Percentiles rank a stretch among this genome's conserved stretches.
Conservation (phyloP, 2,113 vertebrate genomes). For the Siphamia tubifer region DNA sequence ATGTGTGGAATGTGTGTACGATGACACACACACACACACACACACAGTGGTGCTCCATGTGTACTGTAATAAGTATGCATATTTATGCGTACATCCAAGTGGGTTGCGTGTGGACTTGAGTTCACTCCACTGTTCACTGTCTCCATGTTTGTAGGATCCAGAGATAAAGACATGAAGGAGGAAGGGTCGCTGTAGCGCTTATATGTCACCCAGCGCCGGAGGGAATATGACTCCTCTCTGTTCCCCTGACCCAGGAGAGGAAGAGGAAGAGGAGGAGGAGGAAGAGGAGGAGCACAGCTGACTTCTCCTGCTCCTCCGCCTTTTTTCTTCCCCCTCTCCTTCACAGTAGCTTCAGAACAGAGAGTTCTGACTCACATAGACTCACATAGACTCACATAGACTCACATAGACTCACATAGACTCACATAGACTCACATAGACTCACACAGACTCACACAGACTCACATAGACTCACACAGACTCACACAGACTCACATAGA, state of each 20-base stretch:
- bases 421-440: too few species aligned
- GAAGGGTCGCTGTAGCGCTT: slow-evolving; percentile 40
- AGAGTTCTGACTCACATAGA: too few species aligned
- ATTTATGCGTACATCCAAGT: slow-evolving; percentile 42
- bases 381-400: too few species aligned
- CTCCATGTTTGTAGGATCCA: slow-evolving; percentile 35
- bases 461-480: too few species aligned
- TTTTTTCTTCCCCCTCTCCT: slow-evolving; percentile 52
- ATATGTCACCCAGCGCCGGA: slow-evolving; percentile 66
- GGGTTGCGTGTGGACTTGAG: slow-evolving; percentile 19
- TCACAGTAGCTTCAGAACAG: slow-evolving; percentile 58
- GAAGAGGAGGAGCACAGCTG: slow-evolving; percentile 46
- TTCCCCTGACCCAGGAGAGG: slow-evolving; percentile 43
- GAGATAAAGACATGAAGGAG: slow-evolving; percentile 52
- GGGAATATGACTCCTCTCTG: slow-evolving; percentile 61
- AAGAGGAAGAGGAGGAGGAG: slow-evolving; percentile 49
- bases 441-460: too few species aligned
- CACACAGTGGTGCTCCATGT: not conserved
- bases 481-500: too few species aligned
- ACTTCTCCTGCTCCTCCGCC: slow-evolving; percentile 38
- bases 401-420: too few species aligned
- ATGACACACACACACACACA: not conserved
- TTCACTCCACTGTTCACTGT: slow-evolving; percentile 12
- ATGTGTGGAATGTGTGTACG: not conserved
- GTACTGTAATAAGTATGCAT: slow-evolving; percentile 29